A percentile compares a stretch with the other conserved stretches of the same genome.
These are phyloP conservation scores for Bovichtus variegatus DNA, from an alignment of 2,797 vertebrate species.

Conservation along the genomic window DNA sequence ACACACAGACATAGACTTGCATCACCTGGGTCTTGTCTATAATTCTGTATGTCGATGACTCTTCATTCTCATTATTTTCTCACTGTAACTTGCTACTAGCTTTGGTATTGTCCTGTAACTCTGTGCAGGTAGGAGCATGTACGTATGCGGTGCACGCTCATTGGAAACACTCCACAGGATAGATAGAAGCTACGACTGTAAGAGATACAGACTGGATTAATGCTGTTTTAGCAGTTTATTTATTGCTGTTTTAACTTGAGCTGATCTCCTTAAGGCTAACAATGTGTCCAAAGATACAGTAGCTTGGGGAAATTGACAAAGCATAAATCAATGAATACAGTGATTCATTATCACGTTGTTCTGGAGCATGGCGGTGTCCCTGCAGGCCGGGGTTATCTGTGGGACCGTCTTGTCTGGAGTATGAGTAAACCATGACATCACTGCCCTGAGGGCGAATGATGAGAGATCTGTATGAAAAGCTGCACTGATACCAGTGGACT, in stretches of 20 bases:
- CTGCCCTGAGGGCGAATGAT: conserved; percentile 5
- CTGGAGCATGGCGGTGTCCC: conserved; percentile 1
- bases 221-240: background rate
- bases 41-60: background rate
- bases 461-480: conserved; percentile 8
- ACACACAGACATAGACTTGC: background rate
- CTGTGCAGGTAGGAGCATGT: background rate
- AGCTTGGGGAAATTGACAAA: background rate
- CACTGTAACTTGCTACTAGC: background rate
- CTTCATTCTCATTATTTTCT: background rate
- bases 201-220: background rate
- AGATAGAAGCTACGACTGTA: background rate
- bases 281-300: background rate
- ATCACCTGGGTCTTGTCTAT: background rate
- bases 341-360: conserved; percentile 1
- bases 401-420: conserved; percentile 47
- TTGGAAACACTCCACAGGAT: background rate
- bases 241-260: background rate
- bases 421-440: conserved; percentile 53
- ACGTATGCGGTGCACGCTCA: background rate
- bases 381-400: conserved; percentile 5
- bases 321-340: conserved; percentile 18
- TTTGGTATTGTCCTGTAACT: background rate
- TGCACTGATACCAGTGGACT: background rate
- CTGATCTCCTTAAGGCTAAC: background rate